Percentiles rank a stretch among this genome's conserved stretches.
phyloP scores from a whole-genome alignment of 2,888 invertebrate genomes.

The Diabrotica balteata region DNA sequence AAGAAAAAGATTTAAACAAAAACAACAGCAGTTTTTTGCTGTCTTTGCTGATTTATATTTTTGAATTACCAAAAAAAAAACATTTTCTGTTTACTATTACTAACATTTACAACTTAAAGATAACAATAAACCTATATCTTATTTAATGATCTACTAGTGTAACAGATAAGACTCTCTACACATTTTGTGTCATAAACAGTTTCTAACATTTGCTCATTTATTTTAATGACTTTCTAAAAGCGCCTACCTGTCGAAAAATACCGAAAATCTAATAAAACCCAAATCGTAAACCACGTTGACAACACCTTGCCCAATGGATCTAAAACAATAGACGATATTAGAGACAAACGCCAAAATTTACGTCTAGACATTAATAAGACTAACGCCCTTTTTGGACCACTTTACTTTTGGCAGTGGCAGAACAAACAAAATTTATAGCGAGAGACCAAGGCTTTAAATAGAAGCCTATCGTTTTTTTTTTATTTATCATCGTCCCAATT shows the following conservation, averaged over 20 bases:
- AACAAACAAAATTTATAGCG: background rate
- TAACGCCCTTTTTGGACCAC: constrained; percentile 35
- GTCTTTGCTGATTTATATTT: no score
- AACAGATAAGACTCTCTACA: constrained; percentile 9
- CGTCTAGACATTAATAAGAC: constrained; percentile 41
- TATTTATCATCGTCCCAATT: no score
- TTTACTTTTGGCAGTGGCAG: constrained; percentile 4
- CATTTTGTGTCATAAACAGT: constrained; percentile 26
- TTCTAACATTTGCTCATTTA: constrained; percentile 22
- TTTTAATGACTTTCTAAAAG: constrained; percentile 32
- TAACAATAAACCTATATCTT: constrained; percentile 1
- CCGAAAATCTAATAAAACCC: constrained; percentile 33
- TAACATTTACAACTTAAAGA: background rate
- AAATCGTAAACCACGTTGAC: constrained; percentile 34
- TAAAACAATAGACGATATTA: constrained; percentile 36
- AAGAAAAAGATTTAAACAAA: no score
- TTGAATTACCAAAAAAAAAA: no score
- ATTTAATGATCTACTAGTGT: background rate
- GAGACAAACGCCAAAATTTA: constrained; percentile 37
- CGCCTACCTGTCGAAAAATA: constrained; percentile 34
- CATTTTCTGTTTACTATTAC: no score
- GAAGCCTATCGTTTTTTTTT: no score
- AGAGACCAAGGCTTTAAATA: no score
- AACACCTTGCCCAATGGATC: constrained; percentile 19
- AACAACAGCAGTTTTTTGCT: no score